Evolutionary conservation across 2,888 invertebrate genomes (phyloP).

Genomic region (Drosophila acutilabella): DNA sequence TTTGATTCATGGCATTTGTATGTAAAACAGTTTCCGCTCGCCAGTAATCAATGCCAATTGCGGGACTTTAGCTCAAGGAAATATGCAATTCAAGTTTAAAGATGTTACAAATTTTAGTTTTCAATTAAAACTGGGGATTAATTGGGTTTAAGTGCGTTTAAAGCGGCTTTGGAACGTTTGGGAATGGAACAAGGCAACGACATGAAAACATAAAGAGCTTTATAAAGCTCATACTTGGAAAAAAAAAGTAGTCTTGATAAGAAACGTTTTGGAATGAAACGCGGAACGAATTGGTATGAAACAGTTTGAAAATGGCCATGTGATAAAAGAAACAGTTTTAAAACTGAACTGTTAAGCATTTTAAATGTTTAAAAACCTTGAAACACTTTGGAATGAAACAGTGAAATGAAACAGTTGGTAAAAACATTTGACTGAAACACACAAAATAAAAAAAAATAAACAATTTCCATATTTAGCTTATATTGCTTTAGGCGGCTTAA

Average conservation of each 20-base stretch:
- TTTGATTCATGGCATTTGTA: slow-evolving; percentile 43
- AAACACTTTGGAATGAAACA: no score
- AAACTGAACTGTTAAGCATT: no score
- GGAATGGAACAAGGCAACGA: not conserved
- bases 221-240: no score
- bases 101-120: not conserved
- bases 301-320: not conserved
- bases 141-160: not conserved
- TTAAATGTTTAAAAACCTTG: no score
- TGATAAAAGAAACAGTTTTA: no score
- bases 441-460: no score
- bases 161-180: not conserved
- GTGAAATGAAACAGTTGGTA: no score
- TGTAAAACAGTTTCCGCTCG: slow-evolving; percentile 64
- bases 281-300: not conserved
- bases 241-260: no score
- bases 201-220: no score
- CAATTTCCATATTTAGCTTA: not conserved
- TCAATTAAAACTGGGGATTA: not conserved
- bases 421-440: no score
- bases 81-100: not conserved
- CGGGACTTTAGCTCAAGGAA: slow-evolving; percentile 12
- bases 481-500: not conserved
- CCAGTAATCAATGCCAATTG: slow-evolving; percentile 30
- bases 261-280: not conserved